These are phyloP conservation scores for Acleris laterana DNA, from an alignment of 2,888 invertebrate species.

Conservation along the genomic window DNA sequence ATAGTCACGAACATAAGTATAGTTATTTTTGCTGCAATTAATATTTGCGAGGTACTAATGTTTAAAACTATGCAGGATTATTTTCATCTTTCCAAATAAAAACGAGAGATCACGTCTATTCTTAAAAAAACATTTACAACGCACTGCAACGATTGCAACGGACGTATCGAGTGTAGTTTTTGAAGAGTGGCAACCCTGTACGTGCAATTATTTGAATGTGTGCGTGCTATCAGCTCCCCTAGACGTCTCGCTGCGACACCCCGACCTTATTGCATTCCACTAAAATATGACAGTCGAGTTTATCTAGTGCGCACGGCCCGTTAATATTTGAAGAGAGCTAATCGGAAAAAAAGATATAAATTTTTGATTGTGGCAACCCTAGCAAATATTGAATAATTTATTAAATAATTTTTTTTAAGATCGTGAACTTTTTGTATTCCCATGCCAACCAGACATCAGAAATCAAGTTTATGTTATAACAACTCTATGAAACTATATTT, in stretches of 20 bases:
- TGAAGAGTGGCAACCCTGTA: slow-evolving; percentile 56
- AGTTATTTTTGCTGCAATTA: too few species aligned
- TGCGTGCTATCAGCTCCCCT: slow-evolving; percentile 61
- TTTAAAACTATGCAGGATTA: too few species aligned
- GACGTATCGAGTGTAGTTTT: neutral
- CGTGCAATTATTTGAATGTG: slow-evolving; percentile 66
- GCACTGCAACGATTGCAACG: too few species aligned
- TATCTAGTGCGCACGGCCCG: slow-evolving; percentile 48
- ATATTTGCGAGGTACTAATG: too few species aligned
- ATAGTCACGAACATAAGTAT: too few species aligned
- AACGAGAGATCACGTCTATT: too few species aligned
- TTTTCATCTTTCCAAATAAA: too few species aligned
- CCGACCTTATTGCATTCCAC: slow-evolving; percentile 79
- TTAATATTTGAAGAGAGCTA: slow-evolving; percentile 18
- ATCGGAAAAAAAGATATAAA: slow-evolving; percentile 28
- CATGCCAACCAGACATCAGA: too few species aligned
- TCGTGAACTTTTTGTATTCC: neutral
- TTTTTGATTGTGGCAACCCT: slow-evolving; percentile 20
- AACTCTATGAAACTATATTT: too few species aligned
- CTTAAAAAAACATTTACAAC: too few species aligned
- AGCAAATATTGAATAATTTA: neutral
- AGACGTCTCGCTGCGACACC: slow-evolving; percentile 62
- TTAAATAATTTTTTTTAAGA: neutral
- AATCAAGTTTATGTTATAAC: too few species aligned
- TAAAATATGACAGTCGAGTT: slow-evolving; percentile 76